Percentiles rank a stretch among this genome's conserved stretches.
Evolutionary conservation across 2,113 vertebrate species (phyloP).

Genomic region (Tyrannus savana): DNA sequence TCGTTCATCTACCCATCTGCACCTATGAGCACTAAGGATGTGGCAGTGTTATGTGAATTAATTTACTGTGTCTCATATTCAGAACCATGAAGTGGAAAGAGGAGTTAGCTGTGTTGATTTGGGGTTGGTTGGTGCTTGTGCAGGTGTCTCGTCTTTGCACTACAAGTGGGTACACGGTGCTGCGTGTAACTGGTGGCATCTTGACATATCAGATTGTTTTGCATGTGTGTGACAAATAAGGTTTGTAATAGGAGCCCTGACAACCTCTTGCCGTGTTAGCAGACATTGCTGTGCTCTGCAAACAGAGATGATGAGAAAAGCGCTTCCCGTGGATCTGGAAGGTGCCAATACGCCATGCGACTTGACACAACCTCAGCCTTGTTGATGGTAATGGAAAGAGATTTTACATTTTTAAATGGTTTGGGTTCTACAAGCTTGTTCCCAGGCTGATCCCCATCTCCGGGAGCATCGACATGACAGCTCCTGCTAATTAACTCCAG

Average conservation of each 20-base stretch:
- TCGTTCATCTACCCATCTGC: neutral
- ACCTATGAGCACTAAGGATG: neutral
- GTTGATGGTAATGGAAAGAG: conserved; percentile 44
- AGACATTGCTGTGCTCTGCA: neutral
- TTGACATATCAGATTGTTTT: neutral
- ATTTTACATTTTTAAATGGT: conserved; percentile 55
- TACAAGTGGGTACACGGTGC: neutral
- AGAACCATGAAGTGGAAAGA: neutral
- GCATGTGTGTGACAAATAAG: neutral
- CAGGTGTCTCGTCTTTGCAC: neutral
- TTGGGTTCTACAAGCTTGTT: conserved; percentile 9
- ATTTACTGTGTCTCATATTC: neutral
- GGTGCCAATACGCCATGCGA: neutral
- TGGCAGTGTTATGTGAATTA: neutral
- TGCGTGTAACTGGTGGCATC: neutral
- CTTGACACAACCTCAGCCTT: conserved; percentile 20
- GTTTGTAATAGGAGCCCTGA: neutral
- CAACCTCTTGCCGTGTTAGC: neutral
- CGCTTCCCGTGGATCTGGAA: neutral
- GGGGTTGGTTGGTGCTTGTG: neutral
- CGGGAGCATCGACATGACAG: neutral
- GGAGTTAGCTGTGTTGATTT: neutral
- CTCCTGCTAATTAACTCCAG: conserved; percentile 52
- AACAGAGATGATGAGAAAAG: neutral
- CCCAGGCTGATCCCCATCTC: neutral